These are phyloP conservation scores for Lepidurus apus DNA, from an alignment of 1,140 invertebrate species.

Conservation along the genomic window DNA sequence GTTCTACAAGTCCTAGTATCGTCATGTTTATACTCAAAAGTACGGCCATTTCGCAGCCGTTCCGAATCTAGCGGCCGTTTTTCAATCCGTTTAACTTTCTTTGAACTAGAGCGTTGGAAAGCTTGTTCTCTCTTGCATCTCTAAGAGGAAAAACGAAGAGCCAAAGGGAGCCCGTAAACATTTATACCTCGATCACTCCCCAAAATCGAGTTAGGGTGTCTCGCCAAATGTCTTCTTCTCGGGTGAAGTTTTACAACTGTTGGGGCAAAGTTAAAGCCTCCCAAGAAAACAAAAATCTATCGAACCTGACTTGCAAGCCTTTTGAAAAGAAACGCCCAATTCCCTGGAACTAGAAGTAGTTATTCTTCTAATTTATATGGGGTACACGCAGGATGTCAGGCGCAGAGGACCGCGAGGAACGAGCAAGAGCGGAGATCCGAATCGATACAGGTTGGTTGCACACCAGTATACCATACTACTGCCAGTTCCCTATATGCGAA, in stretches of 20 bases:
- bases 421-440: neutral
- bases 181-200: neutral
- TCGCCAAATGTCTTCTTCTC: neutral
- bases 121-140: neutral
- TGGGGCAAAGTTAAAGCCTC: neutral
- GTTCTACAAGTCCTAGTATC: neutral
- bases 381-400: neutral
- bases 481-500: neutral
- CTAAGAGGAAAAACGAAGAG: neutral
- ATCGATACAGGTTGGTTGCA: neutral
- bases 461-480: neutral
- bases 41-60: neutral
- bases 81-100: neutral
- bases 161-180: neutral
- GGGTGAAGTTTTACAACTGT: constrained; percentile 6
- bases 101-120: neutral
- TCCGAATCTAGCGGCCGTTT: neutral
- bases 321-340: too few species aligned
- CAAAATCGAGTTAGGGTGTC: constrained; percentile 8
- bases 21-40: constrained; percentile 16
- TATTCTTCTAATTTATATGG: neutral
- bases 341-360: too few species aligned
- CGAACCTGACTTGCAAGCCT: neutral
- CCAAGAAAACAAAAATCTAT: neutral
- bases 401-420: neutral